Conservation (phyloP, 2,888 invertebrate species). For the Nemoura dubitans region DNA sequence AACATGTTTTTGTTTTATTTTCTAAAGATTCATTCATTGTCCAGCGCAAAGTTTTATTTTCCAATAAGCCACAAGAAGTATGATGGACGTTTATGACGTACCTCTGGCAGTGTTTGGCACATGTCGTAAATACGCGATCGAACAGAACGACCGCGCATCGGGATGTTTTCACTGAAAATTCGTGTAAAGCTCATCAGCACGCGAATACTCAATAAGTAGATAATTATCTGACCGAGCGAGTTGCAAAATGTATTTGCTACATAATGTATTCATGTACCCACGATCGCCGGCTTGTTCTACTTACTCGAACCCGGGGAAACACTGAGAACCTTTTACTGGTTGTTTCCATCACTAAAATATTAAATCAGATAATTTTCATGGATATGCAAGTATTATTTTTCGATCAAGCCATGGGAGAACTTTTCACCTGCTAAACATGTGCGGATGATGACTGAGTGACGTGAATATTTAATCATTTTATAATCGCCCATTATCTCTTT, state of each 20-base stretch:
- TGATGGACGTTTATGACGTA: not conserved
- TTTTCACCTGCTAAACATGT: not conserved
- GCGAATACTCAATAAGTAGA: not conserved
- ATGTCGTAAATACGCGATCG: not conserved
- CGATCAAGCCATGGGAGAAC: not conserved
- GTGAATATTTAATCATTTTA: not conserved
- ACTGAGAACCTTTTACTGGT: not conserved
- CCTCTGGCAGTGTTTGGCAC: not conserved
- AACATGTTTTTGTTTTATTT: not conserved
- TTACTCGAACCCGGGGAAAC: no score
- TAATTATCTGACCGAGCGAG: not conserved
- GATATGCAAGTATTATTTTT: not conserved
- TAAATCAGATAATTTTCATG: conserved; percentile 3
- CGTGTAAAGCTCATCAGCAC: not conserved
- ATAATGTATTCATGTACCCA: not conserved
- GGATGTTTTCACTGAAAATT: not conserved
- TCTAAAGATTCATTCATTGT: not conserved
- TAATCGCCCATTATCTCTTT: not conserved
- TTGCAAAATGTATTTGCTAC: not conserved
- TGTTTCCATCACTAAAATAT: not conserved
- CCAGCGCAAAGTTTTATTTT: not conserved
- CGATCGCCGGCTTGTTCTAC: not conserved
- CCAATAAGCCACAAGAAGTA: not conserved
- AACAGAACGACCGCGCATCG: not conserved
- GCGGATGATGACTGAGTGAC: not conserved